These are phyloP conservation scores for Malurus splendens DNA, from an alignment of 2,797 vertebrate species.

Conservation along the genomic window DNA sequence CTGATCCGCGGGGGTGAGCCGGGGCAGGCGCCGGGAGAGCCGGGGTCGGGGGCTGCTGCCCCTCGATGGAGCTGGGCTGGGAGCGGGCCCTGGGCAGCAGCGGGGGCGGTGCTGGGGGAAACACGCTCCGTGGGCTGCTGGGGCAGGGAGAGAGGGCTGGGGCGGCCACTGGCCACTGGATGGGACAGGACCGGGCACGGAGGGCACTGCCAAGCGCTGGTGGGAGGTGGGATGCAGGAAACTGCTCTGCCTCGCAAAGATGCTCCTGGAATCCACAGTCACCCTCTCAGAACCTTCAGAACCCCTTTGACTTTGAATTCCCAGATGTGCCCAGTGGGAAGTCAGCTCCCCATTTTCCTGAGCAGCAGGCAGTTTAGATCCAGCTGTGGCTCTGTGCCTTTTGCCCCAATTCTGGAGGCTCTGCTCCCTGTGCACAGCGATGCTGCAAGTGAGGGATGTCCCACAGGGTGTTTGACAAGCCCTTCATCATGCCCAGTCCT, in stretches of 20 bases:
- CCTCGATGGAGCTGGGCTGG: neutral
- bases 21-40: neutral
- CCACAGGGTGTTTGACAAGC: neutral
- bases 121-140: accelerated
- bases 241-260: neutral
- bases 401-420: neutral
- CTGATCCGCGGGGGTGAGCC: neutral
- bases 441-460: neutral
- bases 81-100: neutral
- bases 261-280: neutral
- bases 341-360: neutral
- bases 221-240: neutral
- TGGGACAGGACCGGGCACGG: accelerated
- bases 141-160: neutral
- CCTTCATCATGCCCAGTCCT: accelerated
- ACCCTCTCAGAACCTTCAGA: neutral
- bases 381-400: neutral
- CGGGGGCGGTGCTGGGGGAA: no score
- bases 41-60: neutral
- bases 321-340: accelerated
- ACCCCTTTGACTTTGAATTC: neutral
- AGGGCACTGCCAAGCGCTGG: neutral
- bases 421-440: neutral
- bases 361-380: neutral
- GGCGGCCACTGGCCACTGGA: neutral